These are phyloP conservation scores for Tenthredo distinguenda DNA, from an alignment of 2,888 invertebrate species.

Conservation along the genomic window DNA sequence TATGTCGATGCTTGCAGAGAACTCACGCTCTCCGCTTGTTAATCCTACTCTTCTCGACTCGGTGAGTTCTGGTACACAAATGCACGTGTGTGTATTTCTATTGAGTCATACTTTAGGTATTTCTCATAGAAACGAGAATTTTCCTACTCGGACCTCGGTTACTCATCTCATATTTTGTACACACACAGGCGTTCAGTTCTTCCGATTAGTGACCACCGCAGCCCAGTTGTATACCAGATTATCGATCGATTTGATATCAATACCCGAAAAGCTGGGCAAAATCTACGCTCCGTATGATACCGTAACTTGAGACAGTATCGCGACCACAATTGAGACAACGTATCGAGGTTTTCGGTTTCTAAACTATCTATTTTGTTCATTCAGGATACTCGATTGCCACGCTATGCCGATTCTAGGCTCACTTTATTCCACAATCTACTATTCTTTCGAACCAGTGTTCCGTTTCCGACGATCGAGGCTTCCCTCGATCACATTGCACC, in stretches of 20 bases:
- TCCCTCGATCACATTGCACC: slow-evolving; percentile 25
- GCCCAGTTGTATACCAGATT: neutral
- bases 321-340: slow-evolving; percentile 33
- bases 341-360: slow-evolving; percentile 33
- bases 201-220: neutral
- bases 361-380: slow-evolving; percentile 47
- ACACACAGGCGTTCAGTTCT: neutral
- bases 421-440: slow-evolving; percentile 27
- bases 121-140: slow-evolving; percentile 6
- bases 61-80: neutral
- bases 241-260: slow-evolving; percentile 41
- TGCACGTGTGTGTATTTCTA: neutral
- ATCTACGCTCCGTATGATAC: neutral
- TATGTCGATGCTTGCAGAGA: neutral
- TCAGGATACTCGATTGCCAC: slow-evolving; percentile 46
- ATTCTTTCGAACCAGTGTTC: slow-evolving; percentile 10
- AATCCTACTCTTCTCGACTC: slow-evolving; percentile 1
- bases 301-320: slow-evolving; percentile 31
- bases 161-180: neutral
- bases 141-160: neutral
- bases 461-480: slow-evolving; percentile 26
- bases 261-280: neutral
- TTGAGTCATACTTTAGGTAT: slow-evolving; percentile 28
- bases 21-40: neutral
- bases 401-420: slow-evolving; percentile 40